Evolutionary conservation across 2,113 vertebrate species (phyloP).

Genomic region (Arenaria interpres): DNA sequence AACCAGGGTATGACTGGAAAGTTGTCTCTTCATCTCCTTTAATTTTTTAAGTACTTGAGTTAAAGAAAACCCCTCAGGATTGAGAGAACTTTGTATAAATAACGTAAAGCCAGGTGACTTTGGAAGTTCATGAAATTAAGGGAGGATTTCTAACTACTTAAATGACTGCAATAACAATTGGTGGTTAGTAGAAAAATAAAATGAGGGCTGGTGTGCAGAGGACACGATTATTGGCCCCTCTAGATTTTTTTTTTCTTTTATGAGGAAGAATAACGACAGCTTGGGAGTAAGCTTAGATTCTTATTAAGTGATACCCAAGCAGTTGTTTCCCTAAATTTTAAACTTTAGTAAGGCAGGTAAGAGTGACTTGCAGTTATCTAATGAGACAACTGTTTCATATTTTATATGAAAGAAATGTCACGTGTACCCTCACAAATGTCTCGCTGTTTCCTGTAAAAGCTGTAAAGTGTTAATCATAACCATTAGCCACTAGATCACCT

Average conservation of each 20-base stretch:
- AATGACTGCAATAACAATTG: background rate
- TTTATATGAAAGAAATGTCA: background rate
- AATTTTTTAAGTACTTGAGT: background rate
- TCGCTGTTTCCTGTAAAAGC: rapidly evolving
- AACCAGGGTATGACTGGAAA: background rate
- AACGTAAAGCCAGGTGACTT: background rate
- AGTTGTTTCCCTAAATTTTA: background rate
- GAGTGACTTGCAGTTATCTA: background rate
- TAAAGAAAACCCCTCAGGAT: background rate
- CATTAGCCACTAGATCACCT: background rate
- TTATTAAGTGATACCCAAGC: rapidly evolving
- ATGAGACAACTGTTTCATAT: background rate
- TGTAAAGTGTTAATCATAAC: rapidly evolving
- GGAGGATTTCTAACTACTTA: background rate
- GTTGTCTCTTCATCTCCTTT: background rate
- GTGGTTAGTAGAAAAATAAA: background rate
- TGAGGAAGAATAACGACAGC: background rate
- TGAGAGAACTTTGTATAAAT: background rate
- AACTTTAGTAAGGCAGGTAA: background rate
- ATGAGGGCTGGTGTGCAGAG: background rate
- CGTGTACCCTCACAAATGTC: rapidly evolving
- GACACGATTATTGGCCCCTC: background rate
- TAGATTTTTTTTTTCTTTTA: background rate
- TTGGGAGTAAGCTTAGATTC: background rate
- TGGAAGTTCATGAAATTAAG: background rate